Evolutionary conservation across 2,113 vertebrate species (phyloP).

Genomic region (Engraulis encrasicolus): DNA sequence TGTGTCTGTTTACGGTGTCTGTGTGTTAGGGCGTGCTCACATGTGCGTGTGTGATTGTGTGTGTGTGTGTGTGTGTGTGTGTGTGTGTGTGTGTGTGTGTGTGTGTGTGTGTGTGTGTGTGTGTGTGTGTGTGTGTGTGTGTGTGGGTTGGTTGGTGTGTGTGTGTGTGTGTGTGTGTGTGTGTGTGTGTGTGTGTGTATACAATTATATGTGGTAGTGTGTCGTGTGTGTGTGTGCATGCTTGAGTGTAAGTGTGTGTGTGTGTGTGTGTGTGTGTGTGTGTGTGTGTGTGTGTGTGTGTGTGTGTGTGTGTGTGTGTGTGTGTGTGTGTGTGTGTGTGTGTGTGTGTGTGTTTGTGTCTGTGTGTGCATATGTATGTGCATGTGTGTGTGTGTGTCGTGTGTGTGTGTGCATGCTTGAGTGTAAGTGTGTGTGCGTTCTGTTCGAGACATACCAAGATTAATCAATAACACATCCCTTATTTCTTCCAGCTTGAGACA

Average conservation of each 20-base stretch:
- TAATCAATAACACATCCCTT: neutral
- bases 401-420: neutral
- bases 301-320: neutral
- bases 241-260: constrained; percentile 6
- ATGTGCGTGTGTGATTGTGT: too few relatives aligned
- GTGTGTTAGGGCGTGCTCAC: neutral
- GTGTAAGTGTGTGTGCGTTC: neutral
- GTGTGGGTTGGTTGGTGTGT: too few relatives aligned
- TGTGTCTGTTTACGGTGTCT: too few relatives aligned
- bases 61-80: neutral
- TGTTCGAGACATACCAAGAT: neutral
- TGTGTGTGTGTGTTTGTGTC: neutral
- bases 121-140: too few relatives aligned
- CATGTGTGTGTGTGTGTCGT: neutral
- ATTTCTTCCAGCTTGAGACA: neutral
- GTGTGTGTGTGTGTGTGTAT: too few relatives aligned
- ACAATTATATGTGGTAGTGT: too few relatives aligned
- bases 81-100: neutral
- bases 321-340: neutral
- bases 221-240: constrained; percentile 15
- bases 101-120: neutral
- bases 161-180: too few relatives aligned
- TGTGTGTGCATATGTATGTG: neutral
- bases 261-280: constrained; percentile 34
- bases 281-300: neutral